phyloP scores from a whole-genome alignment of 2,797 vertebrate species.

The Eulemur mongoz region DNA sequence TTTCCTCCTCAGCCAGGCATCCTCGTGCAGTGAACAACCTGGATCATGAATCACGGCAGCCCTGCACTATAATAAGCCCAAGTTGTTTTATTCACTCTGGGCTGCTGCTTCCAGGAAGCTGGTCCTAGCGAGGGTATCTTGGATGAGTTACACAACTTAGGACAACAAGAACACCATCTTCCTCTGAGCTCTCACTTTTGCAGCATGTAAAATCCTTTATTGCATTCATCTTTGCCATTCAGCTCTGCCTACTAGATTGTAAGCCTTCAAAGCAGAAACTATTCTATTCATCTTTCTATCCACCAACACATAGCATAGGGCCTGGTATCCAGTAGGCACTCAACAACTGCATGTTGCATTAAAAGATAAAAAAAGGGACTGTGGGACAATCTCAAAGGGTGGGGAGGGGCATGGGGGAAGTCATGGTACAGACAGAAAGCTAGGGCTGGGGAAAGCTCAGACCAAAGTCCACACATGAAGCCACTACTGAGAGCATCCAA shows the following conservation, averaged over 20 bases:
- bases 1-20: background rate
- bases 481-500: background rate
- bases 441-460: background rate
- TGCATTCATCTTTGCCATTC: background rate
- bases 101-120: slow-evolving; percentile 7
- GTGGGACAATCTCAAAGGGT: background rate
- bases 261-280: background rate
- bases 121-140: background rate
- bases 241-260: background rate
- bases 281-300: background rate
- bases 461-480: background rate
- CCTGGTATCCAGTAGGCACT: background rate
- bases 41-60: background rate
- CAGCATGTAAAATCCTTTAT: background rate
- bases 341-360: background rate
- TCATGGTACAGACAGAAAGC: background rate
- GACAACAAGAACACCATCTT: background rate
- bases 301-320: background rate
- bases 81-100: background rate
- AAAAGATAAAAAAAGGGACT: background rate
- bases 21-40: background rate
- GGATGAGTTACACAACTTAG: background rate
- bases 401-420: background rate
- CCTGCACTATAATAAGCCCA: background rate
- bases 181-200: background rate